Evolutionary conservation across 2,888 invertebrate species (phyloP), one percentile per base, ranked within the genome.

Genomic region (Oithona nana): DNA sequence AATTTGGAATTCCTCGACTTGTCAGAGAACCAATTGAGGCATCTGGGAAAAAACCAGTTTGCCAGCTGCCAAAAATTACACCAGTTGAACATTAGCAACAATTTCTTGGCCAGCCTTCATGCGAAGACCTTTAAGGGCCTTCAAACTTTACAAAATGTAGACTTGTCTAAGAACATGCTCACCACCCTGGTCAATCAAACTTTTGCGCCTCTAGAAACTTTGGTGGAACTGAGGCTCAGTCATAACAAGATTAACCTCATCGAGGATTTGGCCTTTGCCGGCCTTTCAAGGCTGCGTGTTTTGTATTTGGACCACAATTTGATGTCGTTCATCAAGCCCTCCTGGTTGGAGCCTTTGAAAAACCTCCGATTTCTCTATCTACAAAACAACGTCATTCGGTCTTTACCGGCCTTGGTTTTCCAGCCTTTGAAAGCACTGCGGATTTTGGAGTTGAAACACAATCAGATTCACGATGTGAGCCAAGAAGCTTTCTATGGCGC

Each of bases 1-100:
- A 24, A 59, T 26, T n/a, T 59, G 50, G 49, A 59, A 50, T 20
- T 13, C 24, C 59, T 59, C 20, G 59, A 59, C 49, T 28, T 59
- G 49, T 48, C 48, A 28, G 28, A 28, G 24, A 59, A 59, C 49
- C 22, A 59, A 24, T 49, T 59, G 26, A 59, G 29, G 24, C 39
- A 39, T 29, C n/a, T 59, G 1, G 59, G 59, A 50, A 22, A 50
- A 28, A 13, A 22, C 13, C 49, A 59, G 50, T 59, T 59, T 59
- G 49, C 50, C 28, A 50, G 29, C 13, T 49, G 22, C 20, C 20
- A 22, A 2, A 22, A 20, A 8, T 29, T 59, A 3, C 49, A 59
- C 11, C 16, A 16, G 11, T 26, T 59, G 28, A 49, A 59, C 28
- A 28, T 59, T 8, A 59, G 59, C 49, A 59, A 59, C 28, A 59